Percentiles rank a stretch among this genome's conserved stretches.
phyloP scores from a whole-genome alignment of 2,888 invertebrate species.

The Mesopsocus fuscifrons region DNA sequence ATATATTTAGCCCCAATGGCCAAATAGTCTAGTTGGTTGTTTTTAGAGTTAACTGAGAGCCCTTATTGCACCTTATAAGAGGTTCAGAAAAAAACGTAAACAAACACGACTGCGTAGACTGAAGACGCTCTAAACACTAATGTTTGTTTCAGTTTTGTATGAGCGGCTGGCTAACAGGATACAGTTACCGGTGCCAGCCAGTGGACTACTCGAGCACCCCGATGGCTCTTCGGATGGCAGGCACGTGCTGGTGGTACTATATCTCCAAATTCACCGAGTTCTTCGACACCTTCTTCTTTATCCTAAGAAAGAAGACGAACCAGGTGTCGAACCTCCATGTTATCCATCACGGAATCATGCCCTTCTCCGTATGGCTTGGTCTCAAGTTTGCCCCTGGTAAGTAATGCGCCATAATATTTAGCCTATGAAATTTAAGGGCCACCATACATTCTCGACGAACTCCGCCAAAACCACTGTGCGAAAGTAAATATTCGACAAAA shows the following conservation, averaged over 20 bases:
- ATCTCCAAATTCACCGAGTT: constrained; percentile 95
- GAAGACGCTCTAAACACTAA: no score
- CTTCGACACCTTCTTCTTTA: constrained; percentile 87
- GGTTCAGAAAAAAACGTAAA: no score
- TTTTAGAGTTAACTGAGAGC: no score
- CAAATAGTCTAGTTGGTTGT: no score
- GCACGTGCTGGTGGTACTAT: constrained; percentile 93
- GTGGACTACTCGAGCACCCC: constrained; percentile 33
- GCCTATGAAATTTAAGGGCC: no score
- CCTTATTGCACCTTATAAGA: no score
- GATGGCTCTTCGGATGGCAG: constrained; percentile 49
- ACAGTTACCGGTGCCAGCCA: constrained; percentile 34
- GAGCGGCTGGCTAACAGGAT: constrained; percentile 32
- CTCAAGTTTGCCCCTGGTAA: constrained; percentile 85
- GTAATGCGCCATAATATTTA: constrained; percentile 18
- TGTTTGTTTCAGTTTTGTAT: constrained; percentile 23
- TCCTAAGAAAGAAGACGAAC: constrained; percentile 81
- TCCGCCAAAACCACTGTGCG: no score
- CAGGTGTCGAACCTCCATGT: constrained; percentile 89
- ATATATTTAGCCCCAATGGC: no score
- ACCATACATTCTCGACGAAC: no score
- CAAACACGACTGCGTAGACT: no score
- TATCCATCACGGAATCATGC: constrained; percentile 94
- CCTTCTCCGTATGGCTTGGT: constrained; percentile 89
- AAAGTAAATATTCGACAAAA: no score